Evolutionary conservation across 2,888 invertebrate species (phyloP), one percentile per base, ranked within the genome.

Genomic region (Protophormia terraenovae): DNA sequence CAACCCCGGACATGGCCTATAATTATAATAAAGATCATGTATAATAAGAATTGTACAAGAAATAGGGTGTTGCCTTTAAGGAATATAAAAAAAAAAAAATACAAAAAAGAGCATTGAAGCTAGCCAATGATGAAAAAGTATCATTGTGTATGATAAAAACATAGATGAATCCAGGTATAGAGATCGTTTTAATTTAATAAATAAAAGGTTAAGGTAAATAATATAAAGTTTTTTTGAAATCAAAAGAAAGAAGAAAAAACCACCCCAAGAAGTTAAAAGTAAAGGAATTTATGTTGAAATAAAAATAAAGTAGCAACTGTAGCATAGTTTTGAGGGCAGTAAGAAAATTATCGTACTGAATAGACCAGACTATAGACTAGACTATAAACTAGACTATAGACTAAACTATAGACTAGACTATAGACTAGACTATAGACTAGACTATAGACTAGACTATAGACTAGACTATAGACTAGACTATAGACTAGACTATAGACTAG

Each of bases 51-150:
- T 32, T 58, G 0, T 29, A 58, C 10, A 16, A 47, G 16, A 35
- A 47, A 47, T 38, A 24, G 66, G 35, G 69, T 64, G 80, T 71
- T 69, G 14, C 19, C n/a, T 71, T 50, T 53, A 7, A 58, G 14
- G 4, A 47, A 19, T 58, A 24, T 4, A 5, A 45, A 14, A 29
- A 32, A 14, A 16, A 64, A 1, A 55, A n/a, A 1, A 29, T 50
- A 14, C 47, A 50, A 2, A 79, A 84, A 72, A 58, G 81, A 81
- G 27, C 77, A 73, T 69, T 62, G 14, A 1, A 60, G 16, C 22
- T 64, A 78, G 67, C 84, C 84, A 85, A 85, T 85, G 41, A 78
- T 60, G 38, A 60, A 35, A 64, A 67, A 73, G 27, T 50, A 50
- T 19, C 8, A 22, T n/a, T n/a, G n/a, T n/a, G n/a, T n/a, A n/a